A percentile compares a stretch with the other conserved stretches of the same genome.
phyloP scores from a whole-genome alignment of 2,113 vertebrate species.

The Osmerus mordax region DNA sequence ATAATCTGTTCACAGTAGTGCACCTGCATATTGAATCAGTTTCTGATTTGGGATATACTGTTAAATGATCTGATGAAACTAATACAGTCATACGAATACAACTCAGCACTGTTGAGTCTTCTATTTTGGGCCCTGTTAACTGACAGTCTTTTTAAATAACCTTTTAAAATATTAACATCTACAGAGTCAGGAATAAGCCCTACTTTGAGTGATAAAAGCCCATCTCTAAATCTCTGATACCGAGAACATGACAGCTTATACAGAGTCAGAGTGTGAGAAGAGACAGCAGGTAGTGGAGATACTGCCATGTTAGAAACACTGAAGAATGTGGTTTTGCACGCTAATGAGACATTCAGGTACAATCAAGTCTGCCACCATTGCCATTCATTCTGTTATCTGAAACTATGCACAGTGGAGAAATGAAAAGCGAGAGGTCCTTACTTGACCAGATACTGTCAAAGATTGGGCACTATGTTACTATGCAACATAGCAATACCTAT shows the following conservation, averaged over 20 bases:
- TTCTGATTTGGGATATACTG: not conserved
- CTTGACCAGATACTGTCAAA: too few species aligned
- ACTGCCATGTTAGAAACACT: not conserved
- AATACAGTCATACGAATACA: not conserved
- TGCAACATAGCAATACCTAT: too few species aligned
- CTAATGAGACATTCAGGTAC: too few species aligned
- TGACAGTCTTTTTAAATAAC: not conserved
- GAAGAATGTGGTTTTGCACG: not conserved
- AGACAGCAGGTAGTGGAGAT: not conserved
- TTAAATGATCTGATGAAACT: not conserved
- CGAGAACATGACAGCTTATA: not conserved
- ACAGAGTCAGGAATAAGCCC: not conserved
- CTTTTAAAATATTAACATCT: not conserved
- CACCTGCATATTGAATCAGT: not conserved
- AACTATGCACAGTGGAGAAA: too few species aligned
- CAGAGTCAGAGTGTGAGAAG: not conserved
- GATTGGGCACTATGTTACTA: too few species aligned
- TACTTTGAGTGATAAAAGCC: not conserved
- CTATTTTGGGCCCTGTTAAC: slow-evolving; percentile 2
- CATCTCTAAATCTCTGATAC: not conserved
- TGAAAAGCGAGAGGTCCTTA: too few species aligned
- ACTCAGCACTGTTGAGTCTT: not conserved
- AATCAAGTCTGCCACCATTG: too few species aligned
- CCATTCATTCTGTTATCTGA: too few species aligned
- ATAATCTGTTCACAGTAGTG: not conserved